Evolutionary conservation across 2,797 vertebrate genomes (phyloP), one percentile per base, ranked within the genome.

Genomic region (Halcyon leucocephala): DNA sequence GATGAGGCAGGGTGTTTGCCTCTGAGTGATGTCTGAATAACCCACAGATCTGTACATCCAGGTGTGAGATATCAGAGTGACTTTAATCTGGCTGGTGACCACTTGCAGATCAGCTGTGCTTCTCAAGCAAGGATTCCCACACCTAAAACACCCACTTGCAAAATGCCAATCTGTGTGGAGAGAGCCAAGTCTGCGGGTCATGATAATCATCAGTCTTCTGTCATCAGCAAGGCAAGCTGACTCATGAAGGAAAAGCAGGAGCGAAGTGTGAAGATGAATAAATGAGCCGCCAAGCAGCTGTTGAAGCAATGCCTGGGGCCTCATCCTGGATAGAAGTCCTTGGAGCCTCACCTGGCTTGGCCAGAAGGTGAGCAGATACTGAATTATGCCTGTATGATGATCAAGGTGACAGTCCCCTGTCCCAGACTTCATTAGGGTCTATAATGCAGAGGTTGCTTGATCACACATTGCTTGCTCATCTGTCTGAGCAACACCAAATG

Each of bases 251-350:
- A 41, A 55, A 61, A 86, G 70, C 61, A n/a, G 17, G 49, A 82
- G 49, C 0, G 1, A 39, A 70, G 39, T 0, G 0, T 55, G 74
- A 57, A 31, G 65, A 16, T 44, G 29, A 89, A 55, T 48, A 49
- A 81, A 48, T 44, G 77, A 39, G 14, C 62, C 5, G 0, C 19
- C 0, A 2, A 48, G 17, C 12, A 52, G 33, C 69, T 69, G 28
- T 14, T 71, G 51, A 69, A 81, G 28, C 41, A 60, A 31, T 0
- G 0, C 55, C 24, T 81, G 29, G 57, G 82, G 24, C 28, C 3
- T 1, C 41, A 7, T 67, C 41, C 25, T 65, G 1, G 0, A 58
- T 69, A 42, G 73, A 46, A 86, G 52, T 14, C 54, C 70, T 44
- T 57, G 57, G 58, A 94, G 66, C 31, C 61, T 29, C 31, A 16